Evolutionary conservation across 2,888 invertebrate genomes (phyloP).

Genomic region (Penaeus monodon): DNA sequence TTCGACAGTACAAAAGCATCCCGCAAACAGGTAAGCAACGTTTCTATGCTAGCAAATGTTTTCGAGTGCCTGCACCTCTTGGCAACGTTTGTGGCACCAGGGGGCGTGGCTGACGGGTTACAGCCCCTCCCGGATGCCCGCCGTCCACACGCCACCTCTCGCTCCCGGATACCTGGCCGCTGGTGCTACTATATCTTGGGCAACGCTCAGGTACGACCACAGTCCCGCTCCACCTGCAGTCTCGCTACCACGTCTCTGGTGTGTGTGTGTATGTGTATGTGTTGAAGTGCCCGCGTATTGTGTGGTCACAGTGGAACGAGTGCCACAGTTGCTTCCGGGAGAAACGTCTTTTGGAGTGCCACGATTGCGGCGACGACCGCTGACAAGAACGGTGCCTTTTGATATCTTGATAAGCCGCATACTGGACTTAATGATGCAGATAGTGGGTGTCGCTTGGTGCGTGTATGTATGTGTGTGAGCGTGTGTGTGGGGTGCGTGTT

Average conservation of each 20-base stretch:
- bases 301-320: not conserved
- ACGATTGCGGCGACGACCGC: no score
- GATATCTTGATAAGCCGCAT: no score
- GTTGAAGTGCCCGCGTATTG: not conserved
- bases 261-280: not conserved
- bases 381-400: no score
- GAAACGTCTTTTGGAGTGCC: not conserved
- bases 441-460: no score
- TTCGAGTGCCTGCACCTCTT: no score
- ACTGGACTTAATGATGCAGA: no score
- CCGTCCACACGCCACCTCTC: conserved; percentile 12
- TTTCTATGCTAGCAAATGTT: no score
- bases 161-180: conserved; percentile 49
- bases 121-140: conserved; percentile 45
- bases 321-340: no score
- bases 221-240: conserved; percentile 36
- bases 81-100: conserved; percentile 7
- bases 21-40: no score
- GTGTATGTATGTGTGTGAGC: not conserved
- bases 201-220: conserved; percentile 34
- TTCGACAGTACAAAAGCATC: no score
- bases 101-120: conserved; percentile 29
- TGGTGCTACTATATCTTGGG: conserved; percentile 49
- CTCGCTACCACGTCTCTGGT: conserved; percentile 11
- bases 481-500: conserved; percentile 25